Conservation (phyloP, 1,140 invertebrate genomes). For the Matsumurasca onukii region DNA sequence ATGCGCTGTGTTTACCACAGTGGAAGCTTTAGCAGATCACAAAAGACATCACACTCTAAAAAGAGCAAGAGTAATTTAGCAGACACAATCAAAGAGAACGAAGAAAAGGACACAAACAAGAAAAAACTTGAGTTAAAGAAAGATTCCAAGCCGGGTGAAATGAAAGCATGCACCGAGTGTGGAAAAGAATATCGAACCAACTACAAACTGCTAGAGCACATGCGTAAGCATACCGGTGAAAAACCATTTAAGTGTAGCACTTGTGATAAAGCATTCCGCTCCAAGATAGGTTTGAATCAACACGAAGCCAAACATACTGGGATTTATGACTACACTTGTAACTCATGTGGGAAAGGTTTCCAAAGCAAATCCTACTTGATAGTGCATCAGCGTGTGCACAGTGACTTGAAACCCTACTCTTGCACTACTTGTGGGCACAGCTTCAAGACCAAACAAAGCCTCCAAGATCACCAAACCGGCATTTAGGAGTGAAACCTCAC, state of each 20-base stretch:
- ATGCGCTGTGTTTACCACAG: slow-evolving; percentile 52
- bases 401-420: slow-evolving; percentile 60
- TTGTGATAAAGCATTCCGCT: slow-evolving; percentile 72
- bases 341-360: slow-evolving; percentile 68
- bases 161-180: slow-evolving; percentile 56
- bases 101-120: slow-evolving; percentile 39
- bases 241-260: slow-evolving; percentile 73
- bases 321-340: slow-evolving; percentile 65
- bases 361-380: slow-evolving; percentile 70
- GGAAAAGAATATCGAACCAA: slow-evolving; percentile 60
- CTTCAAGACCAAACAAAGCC: slow-evolving; percentile 71
- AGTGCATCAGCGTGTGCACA: slow-evolving; percentile 68
- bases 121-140: slow-evolving; percentile 37
- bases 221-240: slow-evolving; percentile 75
- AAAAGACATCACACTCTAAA: slow-evolving; percentile 46
- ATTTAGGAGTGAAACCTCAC: slow-evolving; percentile 81
- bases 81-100: slow-evolving; percentile 31
- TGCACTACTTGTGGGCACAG: slow-evolving; percentile 62
- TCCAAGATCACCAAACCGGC: slow-evolving; percentile 76
- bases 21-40: slow-evolving; percentile 51
- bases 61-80: slow-evolving; percentile 39
- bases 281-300: slow-evolving; percentile 65
- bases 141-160: slow-evolving; percentile 42
- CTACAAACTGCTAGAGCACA: slow-evolving; percentile 73
- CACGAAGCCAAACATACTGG: slow-evolving; percentile 66